phyloP scores from a whole-genome alignment of 2,888 invertebrate species.

The Eristalis tenax region DNA sequence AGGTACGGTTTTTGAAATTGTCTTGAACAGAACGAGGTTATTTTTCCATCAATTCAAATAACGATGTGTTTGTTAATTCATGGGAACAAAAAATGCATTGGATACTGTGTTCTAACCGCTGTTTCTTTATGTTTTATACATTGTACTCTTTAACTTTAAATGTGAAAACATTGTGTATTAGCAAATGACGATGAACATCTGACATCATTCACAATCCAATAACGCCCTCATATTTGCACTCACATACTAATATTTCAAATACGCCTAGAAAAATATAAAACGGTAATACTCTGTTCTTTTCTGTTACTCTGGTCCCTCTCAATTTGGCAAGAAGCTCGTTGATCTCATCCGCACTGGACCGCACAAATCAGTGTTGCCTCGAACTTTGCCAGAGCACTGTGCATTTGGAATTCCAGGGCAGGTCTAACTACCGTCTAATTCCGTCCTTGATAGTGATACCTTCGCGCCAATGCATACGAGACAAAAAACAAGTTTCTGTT shows the following conservation, averaged over 20 bases:
- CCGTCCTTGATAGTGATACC: conserved; percentile 58
- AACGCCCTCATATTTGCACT: too few species aligned
- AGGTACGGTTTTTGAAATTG: too few species aligned
- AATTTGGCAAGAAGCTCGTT: not conserved
- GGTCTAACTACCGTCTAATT: conserved; percentile 14
- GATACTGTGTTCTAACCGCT: too few species aligned
- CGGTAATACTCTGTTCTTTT: not conserved
- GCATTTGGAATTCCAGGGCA: conserved; percentile 39
- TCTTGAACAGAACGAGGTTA: too few species aligned
- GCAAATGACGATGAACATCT: too few species aligned
- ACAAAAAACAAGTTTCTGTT: conserved; percentile 24
- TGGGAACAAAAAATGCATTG: too few species aligned
- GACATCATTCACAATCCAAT: not conserved
- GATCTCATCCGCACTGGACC: not conserved
- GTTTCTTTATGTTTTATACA: too few species aligned
- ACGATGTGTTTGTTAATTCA: too few species aligned
- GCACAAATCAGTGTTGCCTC: conserved; percentile 8
- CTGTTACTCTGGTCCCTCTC: not conserved
- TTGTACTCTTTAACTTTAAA: too few species aligned
- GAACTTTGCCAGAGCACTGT: conserved; percentile 48
- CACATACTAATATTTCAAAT: not conserved
- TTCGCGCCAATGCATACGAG: not conserved
- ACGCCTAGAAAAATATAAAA: not conserved
- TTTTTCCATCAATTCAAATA: too few species aligned
- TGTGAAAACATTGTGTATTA: too few species aligned